A percentile compares a stretch with the other conserved stretches of the same genome.
Conservation (phyloP, 2,888 invertebrate species). For the Drosophila longiperda region DNA sequence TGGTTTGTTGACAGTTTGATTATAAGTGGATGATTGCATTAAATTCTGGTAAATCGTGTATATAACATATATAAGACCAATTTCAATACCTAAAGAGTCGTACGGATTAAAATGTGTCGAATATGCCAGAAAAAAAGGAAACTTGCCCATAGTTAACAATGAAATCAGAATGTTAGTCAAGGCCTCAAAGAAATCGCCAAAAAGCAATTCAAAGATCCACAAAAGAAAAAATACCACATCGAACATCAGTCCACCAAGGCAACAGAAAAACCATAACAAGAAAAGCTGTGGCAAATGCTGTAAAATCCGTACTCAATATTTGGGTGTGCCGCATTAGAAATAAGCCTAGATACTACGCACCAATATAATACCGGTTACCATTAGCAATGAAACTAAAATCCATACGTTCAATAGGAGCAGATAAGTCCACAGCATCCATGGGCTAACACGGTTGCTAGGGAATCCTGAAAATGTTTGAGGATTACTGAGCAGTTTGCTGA, state of each 20-base stretch:
- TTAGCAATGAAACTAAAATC: constrained; percentile 55
- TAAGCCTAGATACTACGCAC: constrained; percentile 31
- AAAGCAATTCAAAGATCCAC: constrained; percentile 49
- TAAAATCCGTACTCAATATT: not conserved
- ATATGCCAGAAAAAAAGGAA: not conserved
- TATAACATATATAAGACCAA: constrained; percentile 56
- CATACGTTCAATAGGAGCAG: constrained; percentile 59
- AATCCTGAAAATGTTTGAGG: constrained; percentile 25
- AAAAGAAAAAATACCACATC: constrained; percentile 48
- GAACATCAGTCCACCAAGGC: constrained; percentile 47
- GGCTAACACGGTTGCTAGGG: constrained; percentile 1
- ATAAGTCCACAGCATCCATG: constrained; percentile 60
- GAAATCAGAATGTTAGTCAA: constrained; percentile 69
- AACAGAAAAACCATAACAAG: constrained; percentile 58
- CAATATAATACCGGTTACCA: constrained; percentile 58
- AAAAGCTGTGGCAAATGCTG: constrained; percentile 52
- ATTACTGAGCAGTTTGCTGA: constrained; percentile 9
- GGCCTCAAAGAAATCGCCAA: constrained; percentile 62
- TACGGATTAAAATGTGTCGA: not conserved
- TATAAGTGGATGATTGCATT: not conserved
- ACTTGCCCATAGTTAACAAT: constrained; percentile 58
- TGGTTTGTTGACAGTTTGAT: not conserved
- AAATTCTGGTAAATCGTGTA: constrained; percentile 59
- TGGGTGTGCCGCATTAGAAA: not conserved
- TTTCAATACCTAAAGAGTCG: constrained; percentile 47